Conservation (phyloP, 2,797 vertebrate genomes). For the Heteromormyrus szaboi region DNA sequence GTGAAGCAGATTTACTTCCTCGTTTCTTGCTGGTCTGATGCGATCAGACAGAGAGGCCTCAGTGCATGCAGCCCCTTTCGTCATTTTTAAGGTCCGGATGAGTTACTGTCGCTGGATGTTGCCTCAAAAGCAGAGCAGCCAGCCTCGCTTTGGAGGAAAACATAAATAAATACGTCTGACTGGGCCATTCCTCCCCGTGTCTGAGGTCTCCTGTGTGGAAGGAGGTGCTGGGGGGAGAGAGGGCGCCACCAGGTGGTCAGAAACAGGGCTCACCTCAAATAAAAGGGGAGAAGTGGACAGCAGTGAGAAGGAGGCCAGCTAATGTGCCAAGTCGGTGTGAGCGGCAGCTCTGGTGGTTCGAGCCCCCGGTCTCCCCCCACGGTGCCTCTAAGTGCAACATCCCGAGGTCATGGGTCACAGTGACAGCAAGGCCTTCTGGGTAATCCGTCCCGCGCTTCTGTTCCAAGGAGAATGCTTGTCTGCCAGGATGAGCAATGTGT, state of each 20-base stretch:
- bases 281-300: neutral
- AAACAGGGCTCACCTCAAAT: neutral
- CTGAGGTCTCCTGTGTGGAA: neutral
- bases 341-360: constrained; percentile 6
- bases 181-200: neutral
- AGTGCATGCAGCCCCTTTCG: neutral
- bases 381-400: neutral
- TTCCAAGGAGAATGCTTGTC: constrained; percentile 1
- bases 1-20: neutral
- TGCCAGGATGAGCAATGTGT: constrained; percentile 1
- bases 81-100: neutral
- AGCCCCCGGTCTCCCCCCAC: neutral
- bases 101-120: neutral
- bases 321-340: neutral
- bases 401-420: constrained; percentile 8
- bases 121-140: neutral
- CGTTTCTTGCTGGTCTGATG: neutral
- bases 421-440: constrained; percentile 27
- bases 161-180: neutral
- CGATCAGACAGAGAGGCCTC: neutral
- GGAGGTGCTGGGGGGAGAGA: neutral
- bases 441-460: neutral
- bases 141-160: neutral
- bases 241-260: neutral
- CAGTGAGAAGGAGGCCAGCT: neutral